Evolutionary conservation across 2,113 vertebrate genomes (phyloP).

Genomic region (Crotophaga sulcirostris): DNA sequence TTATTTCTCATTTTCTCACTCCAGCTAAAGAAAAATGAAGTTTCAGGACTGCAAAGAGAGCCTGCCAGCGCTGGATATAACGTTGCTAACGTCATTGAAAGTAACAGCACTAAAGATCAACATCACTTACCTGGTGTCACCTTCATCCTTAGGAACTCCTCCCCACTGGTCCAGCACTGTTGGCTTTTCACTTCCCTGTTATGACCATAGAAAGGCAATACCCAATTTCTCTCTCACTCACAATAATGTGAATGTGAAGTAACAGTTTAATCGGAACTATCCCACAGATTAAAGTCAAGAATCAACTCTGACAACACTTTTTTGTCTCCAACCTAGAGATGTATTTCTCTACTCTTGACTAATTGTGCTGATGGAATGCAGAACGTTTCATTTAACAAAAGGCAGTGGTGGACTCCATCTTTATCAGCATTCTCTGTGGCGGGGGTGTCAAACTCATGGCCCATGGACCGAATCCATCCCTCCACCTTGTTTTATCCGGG

Average conservation of each 20-base stretch:
- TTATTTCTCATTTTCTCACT: background rate
- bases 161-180: accelerated
- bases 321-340: background rate
- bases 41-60: background rate
- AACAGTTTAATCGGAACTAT: background rate
- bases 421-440: background rate
- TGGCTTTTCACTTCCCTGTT: background rate
- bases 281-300: background rate
- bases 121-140: background rate
- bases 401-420: background rate
- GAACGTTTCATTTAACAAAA: background rate
- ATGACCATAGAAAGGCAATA: background rate
- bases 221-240: background rate
- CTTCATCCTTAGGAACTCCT: background rate
- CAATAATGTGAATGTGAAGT: background rate
- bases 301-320: background rate
- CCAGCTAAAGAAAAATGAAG: background rate
- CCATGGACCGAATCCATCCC: no score
- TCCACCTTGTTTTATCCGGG: no score
- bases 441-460: no score
- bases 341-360: background rate
- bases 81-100: background rate
- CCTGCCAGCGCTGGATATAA: background rate
- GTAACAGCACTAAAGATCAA: background rate
- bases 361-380: accelerated